These are phyloP conservation scores for Indicator indicator DNA, from an alignment of 2,113 vertebrate genomes.

Conservation along the genomic window DNA sequence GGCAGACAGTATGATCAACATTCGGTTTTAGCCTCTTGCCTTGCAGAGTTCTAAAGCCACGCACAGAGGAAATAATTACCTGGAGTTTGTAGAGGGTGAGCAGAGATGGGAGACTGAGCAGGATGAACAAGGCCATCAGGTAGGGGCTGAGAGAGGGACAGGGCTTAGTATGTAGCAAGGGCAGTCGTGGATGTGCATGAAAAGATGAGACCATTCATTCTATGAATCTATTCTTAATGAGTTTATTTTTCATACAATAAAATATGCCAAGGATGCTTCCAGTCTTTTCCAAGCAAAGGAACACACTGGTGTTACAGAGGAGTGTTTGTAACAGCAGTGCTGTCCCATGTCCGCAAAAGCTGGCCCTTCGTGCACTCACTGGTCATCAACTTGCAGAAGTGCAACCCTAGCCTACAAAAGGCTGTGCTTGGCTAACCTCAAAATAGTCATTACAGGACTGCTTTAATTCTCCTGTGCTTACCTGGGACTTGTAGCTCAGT, in stretches of 20 bases:
- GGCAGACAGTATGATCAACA: fast-evolving
- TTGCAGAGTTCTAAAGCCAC: not conserved
- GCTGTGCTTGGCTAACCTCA: not conserved
- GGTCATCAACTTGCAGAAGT: not conserved
- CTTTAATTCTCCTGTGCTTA: not conserved
- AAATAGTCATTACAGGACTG: not conserved
- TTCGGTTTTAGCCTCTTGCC: not conserved
- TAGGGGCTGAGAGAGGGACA: fast-evolving
- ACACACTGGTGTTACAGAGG: fast-evolving
- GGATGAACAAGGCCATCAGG: fast-evolving
- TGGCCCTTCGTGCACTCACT: too few relatives aligned
- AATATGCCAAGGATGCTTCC: not conserved
- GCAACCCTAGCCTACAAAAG: too few relatives aligned
- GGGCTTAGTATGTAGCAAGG: not conserved
- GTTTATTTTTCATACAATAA: not conserved
- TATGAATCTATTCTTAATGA: not conserved
- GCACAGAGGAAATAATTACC: fast-evolving
- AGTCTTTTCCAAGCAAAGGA: not conserved
- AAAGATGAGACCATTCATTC: fast-evolving
- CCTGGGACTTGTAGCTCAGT: not conserved
- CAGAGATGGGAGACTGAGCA: fast-evolving
- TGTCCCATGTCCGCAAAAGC: not conserved
- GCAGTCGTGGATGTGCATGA: fast-evolving
- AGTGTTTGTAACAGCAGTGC: not conserved
- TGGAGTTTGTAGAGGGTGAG: not conserved